Conservation (phyloP, 2,113 vertebrate species). For the Noturus placidus region DNA sequence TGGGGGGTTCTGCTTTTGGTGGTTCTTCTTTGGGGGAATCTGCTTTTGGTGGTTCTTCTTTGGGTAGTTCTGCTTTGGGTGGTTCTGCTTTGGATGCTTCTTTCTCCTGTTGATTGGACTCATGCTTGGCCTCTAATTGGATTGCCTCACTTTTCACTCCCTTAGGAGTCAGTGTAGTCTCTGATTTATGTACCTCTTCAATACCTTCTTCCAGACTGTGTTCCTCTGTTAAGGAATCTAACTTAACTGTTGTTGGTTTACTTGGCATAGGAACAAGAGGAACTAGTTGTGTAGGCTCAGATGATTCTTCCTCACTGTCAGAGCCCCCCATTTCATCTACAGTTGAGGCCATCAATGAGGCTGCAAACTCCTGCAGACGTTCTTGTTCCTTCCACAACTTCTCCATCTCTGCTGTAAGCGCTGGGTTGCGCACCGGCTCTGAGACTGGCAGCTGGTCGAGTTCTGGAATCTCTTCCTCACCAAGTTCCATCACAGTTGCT, state of each 20-base stretch:
- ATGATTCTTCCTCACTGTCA: slow-evolving; percentile 54
- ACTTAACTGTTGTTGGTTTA: slow-evolving; percentile 42
- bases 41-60: neutral
- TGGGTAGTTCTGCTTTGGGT: too few species aligned
- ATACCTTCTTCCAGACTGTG: neutral
- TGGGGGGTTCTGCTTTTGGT: neutral
- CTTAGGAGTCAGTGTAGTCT: slow-evolving; percentile 1
- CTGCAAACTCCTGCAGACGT: slow-evolving; percentile 77
- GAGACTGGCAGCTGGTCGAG: slow-evolving; percentile 19
- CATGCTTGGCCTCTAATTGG: neutral
- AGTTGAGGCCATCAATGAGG: slow-evolving; percentile 68
- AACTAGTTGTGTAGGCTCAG: neutral
- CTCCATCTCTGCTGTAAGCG: slow-evolving; percentile 65
- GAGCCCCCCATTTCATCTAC: slow-evolving; percentile 14
- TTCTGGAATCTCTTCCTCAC: slow-evolving; percentile 58
- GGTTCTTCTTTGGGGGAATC: neutral
- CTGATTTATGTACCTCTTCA: slow-evolving; percentile 18
- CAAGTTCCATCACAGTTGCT: slow-evolving; percentile 48
- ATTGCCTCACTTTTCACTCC: slow-evolving; percentile 25
- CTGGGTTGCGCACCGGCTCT: slow-evolving; percentile 42
- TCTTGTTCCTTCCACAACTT: slow-evolving; percentile 63
- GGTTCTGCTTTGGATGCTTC: neutral
- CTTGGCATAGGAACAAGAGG: slow-evolving; percentile 26
- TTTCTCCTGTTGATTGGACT: slow-evolving; percentile 3
- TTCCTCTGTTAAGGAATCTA: slow-evolving; percentile 38